Evolutionary conservation across 2,888 invertebrate species (phyloP), one percentile per base, ranked within the genome.

Genomic region (Leucania comma): DNA sequence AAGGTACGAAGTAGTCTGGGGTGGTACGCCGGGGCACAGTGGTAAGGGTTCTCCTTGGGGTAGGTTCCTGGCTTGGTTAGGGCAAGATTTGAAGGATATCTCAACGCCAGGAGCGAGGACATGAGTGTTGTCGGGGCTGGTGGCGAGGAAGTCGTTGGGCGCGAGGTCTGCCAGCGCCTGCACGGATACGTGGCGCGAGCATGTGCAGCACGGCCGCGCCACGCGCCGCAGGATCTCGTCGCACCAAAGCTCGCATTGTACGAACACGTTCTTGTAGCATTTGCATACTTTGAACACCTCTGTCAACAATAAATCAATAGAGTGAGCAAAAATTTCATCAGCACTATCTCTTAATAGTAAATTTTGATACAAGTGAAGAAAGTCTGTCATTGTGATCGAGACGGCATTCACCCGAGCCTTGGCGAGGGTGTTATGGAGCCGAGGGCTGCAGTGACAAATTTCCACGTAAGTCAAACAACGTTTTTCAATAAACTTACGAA

Each of bases 161-260:
- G 86, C 87, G 3, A 93, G 84, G 57, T 93, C 93, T 4, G 88
- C 73, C 17, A 93, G 75, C 4, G 89, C 90, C 67, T 91, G 90
- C 5, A 87, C 82, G 0, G 93, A 91, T 50, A 92, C 87, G 80
- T 93, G 93, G 0, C 93, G 90, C 20, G 93, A 91, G 81, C 95
- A 95, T 10, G 90, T 91, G 85, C 94, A 94, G 75, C 92, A 90
- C 0, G 94, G 94, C n/a, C 89, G 89, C 3, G 89, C 81, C 62
- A 93, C 91, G 32, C 90, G 92, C 8, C 94, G 90, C 51, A 95
- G 77, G 29, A 93, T 94, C 85, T 94, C 95, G 58, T 94, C 94
- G 81, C 93, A 92, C 94, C 95, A 94, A 72, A 95, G 78, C 81
- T 95, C 95, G 83, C 95, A 95, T 82, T 95, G 95, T 14, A 95